These are phyloP conservation scores for Dallia pectoralis DNA, from an alignment of 2,797 vertebrate genomes.

Conservation along the genomic window DNA sequence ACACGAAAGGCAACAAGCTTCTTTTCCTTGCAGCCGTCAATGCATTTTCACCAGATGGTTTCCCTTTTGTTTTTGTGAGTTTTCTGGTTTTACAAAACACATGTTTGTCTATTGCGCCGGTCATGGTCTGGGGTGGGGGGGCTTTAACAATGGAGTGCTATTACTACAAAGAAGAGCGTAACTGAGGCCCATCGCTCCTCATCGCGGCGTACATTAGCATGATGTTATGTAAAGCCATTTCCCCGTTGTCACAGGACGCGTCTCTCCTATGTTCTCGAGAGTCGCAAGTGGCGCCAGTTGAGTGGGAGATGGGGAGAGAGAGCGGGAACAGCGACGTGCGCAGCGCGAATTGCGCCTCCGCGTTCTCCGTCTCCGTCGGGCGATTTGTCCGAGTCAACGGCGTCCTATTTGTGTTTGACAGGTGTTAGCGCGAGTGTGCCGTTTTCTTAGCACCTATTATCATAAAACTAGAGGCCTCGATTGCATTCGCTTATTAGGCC, in stretches of 20 bases:
- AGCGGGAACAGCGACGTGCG: background rate
- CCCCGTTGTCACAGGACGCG: conserved; percentile 37
- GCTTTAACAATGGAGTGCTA: conserved; percentile 40
- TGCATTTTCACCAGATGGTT: background rate
- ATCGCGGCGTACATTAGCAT: conserved; percentile 37
- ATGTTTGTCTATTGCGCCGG: background rate
- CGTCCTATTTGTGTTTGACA: background rate
- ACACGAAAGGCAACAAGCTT: background rate
- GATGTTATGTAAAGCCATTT: background rate
- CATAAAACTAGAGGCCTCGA: no score
- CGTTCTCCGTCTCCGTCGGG: background rate
- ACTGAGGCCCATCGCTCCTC: background rate
- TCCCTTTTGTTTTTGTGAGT: background rate
- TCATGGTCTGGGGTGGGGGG: conserved; percentile 41
- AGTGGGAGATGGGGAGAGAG: background rate
- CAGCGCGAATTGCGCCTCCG: background rate
- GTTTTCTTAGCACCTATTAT: background rate
- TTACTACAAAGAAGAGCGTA: conserved; percentile 47
- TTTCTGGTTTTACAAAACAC: background rate
- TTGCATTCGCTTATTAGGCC: background rate
- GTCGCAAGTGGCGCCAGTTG: background rate
- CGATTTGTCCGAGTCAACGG: background rate
- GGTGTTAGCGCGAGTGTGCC: background rate
- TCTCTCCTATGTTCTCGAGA: background rate
- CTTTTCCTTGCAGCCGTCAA: background rate